Base-by-base conservation (phyloP, 2,797 vertebrate genomes). In the Phalanger gymnotis region DNA sequence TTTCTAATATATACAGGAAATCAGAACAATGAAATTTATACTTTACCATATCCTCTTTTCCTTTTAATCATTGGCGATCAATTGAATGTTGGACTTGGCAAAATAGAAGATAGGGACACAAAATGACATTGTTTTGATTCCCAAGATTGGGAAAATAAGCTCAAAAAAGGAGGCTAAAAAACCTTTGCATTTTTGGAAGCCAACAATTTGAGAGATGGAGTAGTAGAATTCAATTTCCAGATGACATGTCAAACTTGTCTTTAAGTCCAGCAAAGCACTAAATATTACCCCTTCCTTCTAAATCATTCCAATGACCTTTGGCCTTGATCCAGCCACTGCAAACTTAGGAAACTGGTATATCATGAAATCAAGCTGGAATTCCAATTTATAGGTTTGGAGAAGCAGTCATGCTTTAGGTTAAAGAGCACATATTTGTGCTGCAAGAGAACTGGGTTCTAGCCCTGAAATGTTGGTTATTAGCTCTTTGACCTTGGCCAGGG, bases 21-120 rank as follows among this genome's bases (percentile, higher is more conserved):
- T 53, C 58, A 96, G 27, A 54, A 93, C 94, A 95, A 90, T 53
- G 28, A 30, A 91, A 5, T 54, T 93, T 81, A 81, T 92, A 91
- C 91, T 94, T 53, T 40, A 73, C 66, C 66, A 40, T 73, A 73
- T 40, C n/a, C 19, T 92, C 90, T 55, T 87, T 91, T 95, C 54
- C 61, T 92, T 96, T 95, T 51, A 92, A 30, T 95, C 58, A 96
- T 10, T 87, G 56, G 10, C 54, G 56, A 96, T 27, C 89, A 66
- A 94, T 31, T 93, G 25, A 90, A 93, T 95, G 94, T 73, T 95
- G 61, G 56, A 5, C 87, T 94, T 94, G 93, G 90, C 95, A 94
- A 27, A 53, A 66, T 16, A 95, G 31, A 22, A 90, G 51, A 93
- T 54, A 53, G 53, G 92, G 56, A 87, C 25, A n/a, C 40, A 25